phyloP scores from a whole-genome alignment of 2,797 vertebrate genomes.

The Anas flavirostris region DNA sequence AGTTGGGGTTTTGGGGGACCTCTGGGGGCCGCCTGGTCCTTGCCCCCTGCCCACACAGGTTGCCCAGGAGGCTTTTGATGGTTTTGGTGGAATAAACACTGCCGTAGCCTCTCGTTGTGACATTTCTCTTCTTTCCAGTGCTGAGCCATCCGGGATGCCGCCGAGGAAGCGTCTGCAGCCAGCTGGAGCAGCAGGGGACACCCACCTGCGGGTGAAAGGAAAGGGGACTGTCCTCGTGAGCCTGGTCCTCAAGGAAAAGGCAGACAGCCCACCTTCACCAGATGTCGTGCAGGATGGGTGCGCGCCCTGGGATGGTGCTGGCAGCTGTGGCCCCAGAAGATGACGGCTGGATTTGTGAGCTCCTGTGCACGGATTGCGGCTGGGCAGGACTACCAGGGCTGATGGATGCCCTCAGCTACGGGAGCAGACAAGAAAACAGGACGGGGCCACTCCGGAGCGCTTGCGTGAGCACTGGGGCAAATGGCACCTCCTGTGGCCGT shows the following conservation, averaged over 20 bases:
- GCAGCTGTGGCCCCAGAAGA: not conserved
- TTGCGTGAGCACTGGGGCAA: not conserved
- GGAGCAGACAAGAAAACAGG: not conserved
- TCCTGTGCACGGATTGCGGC: not conserved
- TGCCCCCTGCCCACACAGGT: too few relatives aligned
- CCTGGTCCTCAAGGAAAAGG: not conserved
- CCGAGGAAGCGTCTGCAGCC: not conserved
- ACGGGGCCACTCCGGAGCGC: not conserved
- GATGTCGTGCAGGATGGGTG: fast-evolving
- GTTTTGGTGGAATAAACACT: not conserved
- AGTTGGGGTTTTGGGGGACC: too few relatives aligned
- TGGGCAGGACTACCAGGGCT: not conserved
- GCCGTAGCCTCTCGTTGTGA: not conserved
- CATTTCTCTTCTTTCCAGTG: not conserved
- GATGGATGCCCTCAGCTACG: not conserved
- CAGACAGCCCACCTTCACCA: fast-evolving
- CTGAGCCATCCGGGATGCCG: not conserved
- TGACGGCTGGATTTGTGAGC: not conserved
- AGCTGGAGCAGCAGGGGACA: not conserved
- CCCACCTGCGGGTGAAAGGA: not conserved
- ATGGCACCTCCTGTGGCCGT: fast-evolving
- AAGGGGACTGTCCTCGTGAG: not conserved
- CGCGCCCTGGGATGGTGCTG: fast-evolving
- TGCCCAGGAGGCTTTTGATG: too few relatives aligned
- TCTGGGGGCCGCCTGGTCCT: too few relatives aligned